Evolutionary conservation across 1,140 invertebrate genomes (phyloP).

Genomic region (Bilobella aurantiaca): DNA sequence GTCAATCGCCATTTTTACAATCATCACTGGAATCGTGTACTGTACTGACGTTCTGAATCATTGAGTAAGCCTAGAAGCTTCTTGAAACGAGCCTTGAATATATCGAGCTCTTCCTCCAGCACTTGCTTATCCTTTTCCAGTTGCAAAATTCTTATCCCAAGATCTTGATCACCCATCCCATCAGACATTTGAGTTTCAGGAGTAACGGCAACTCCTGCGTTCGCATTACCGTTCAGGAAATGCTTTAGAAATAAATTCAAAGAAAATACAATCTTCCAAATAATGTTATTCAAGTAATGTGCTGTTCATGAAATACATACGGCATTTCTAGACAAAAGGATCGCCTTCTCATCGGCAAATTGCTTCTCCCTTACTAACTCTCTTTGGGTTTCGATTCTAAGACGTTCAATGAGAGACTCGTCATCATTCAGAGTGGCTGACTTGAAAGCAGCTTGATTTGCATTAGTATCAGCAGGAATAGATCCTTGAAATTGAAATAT

Average conservation of each 20-base stretch:
- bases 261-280: not conserved
- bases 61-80: conserved; percentile 14
- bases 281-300: not conserved
- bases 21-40: not conserved
- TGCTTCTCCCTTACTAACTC: conserved; percentile 22
- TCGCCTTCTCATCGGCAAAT: conserved; percentile 10
- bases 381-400: conserved; percentile 19
- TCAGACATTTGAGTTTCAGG: conserved; percentile 9
- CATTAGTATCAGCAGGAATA: not conserved
- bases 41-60: conserved; percentile 17
- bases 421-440: conserved; percentile 1
- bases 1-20: conserved; percentile 1
- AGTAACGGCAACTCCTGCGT: not conserved
- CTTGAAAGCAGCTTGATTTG: not conserved
- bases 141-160: conserved; percentile 14
- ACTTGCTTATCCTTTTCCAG: conserved; percentile 13
- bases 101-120: conserved; percentile 15
- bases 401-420: conserved; percentile 17
- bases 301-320: not conserved
- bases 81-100: conserved; percentile 18
- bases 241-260: not conserved
- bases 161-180: conserved; percentile 1
- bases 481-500: not conserved
- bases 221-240: not conserved
- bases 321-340: conserved; percentile 18